Conservation (phyloP, 2,888 invertebrate genomes). For the Prionchulus punctatus region DNA sequence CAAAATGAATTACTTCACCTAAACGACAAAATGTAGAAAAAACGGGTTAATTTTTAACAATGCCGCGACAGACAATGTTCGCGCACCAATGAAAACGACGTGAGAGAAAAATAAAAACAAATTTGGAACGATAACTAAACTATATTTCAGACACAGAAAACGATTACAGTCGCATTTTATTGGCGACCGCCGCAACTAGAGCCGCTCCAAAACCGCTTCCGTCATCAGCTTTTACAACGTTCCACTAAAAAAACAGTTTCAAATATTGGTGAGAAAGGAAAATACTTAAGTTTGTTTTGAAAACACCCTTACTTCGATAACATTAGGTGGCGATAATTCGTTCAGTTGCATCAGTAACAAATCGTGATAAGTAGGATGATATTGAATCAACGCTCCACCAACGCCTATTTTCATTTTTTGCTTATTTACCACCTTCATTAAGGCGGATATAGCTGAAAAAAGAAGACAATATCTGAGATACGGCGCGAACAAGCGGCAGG, state of each 20-base stretch:
- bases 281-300: background rate
- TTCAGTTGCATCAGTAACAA: slow-evolving; percentile 23
- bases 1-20: no score
- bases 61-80: no score
- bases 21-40: no score
- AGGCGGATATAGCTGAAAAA: slow-evolving; percentile 27
- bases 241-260: slow-evolving; percentile 23
- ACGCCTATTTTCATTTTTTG: slow-evolving; percentile 26
- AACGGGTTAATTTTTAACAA: no score
- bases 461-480: no score
- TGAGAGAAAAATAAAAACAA: no score
- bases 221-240: slow-evolving; percentile 28
- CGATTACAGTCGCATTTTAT: slow-evolving; percentile 6
- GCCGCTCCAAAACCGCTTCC: slow-evolving; percentile 30
- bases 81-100: no score
- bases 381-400: slow-evolving; percentile 31
- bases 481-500: no score
- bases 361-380: slow-evolving; percentile 30
- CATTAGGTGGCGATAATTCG: slow-evolving; percentile 22
- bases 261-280: background rate
- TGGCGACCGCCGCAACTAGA: slow-evolving; percentile 25
- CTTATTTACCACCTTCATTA: slow-evolving; percentile 24
- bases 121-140: no score
- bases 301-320: background rate
- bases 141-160: no score